Conservation (phyloP, 2,797 vertebrate species). For the Chelon labrosus region DNA sequence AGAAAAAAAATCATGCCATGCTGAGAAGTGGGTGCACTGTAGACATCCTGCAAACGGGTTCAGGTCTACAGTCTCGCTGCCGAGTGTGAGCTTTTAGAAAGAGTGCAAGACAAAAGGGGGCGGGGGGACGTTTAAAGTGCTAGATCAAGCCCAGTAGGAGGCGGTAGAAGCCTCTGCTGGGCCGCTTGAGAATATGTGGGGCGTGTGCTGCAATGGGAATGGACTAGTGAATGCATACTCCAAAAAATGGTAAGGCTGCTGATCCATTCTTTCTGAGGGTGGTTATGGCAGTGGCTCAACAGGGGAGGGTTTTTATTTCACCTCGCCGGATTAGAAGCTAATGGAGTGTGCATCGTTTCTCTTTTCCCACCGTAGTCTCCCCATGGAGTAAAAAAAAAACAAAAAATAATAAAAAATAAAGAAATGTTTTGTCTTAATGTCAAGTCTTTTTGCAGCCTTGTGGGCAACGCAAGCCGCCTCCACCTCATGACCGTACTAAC, state of each 20-base stretch:
- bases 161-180: constrained; percentile 91
- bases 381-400: constrained; percentile 70
- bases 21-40: constrained; percentile 76
- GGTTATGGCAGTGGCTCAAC: constrained; percentile 73
- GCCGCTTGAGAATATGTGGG: constrained; percentile 92
- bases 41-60: constrained; percentile 70
- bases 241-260: constrained; percentile 88
- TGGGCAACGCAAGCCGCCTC: constrained; percentile 42
- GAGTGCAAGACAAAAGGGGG: constrained; percentile 87
- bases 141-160: constrained; percentile 91
- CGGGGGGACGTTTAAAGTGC: constrained; percentile 86
- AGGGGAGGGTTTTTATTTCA: constrained; percentile 73
- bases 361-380: constrained; percentile 88
- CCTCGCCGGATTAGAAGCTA: constrained; percentile 77
- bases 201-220: constrained; percentile 93
- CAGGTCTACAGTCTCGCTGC: constrained; percentile 79
- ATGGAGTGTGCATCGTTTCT: constrained; percentile 84
- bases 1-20: constrained; percentile 92
- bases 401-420: too few relatives aligned
- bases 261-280: constrained; percentile 85
- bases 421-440: constrained; percentile 30
- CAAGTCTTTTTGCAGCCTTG: constrained; percentile 48
- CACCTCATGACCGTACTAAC: constrained; percentile 88
- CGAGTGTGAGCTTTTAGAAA: constrained; percentile 87
- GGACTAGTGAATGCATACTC: constrained; percentile 94